phyloP scores from a whole-genome alignment of 1,140 invertebrate genomes.

The Diorhabda carinulata region DNA sequence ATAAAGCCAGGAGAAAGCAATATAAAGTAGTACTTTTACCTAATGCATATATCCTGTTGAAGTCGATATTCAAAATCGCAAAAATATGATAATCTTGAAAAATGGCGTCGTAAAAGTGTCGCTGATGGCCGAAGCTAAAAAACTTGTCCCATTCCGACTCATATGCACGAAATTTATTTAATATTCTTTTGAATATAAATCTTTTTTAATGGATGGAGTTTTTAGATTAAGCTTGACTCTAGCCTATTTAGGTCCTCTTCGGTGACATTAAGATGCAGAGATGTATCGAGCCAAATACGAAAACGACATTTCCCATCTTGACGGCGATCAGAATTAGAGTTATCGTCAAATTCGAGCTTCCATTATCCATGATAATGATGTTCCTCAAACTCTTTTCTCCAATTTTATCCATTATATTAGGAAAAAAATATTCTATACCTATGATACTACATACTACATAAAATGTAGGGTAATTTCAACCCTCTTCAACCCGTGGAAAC shows the following conservation, averaged over 20 bases:
- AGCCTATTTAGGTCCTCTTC: not conserved
- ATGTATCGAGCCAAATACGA: not conserved
- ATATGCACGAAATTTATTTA: conserved; percentile 19
- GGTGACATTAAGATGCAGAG: not conserved
- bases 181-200: conserved; percentile 18
- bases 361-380: too few species aligned
- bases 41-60: conserved; percentile 21
- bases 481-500: too few species aligned
- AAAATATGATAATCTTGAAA: conserved; percentile 27
- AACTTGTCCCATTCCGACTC: conserved; percentile 19
- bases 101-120: conserved; percentile 26
- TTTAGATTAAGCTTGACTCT: conserved; percentile 15
- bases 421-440: too few species aligned
- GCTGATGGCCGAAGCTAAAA: conserved; percentile 15
- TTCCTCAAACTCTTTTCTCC: too few species aligned
- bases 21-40: not conserved
- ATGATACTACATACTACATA: too few species aligned
- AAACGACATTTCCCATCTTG: too few species aligned
- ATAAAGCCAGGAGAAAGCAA: too few species aligned
- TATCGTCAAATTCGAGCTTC: too few species aligned
- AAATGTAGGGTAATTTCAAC: too few species aligned
- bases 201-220: conserved; percentile 13
- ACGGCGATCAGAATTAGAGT: too few species aligned
- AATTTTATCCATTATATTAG: too few species aligned
- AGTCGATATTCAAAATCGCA: conserved; percentile 26